Percentiles rank a stretch among this genome's conserved stretches.
Conservation (phyloP, 2,797 vertebrate species). For the Zalophus californianus region DNA sequence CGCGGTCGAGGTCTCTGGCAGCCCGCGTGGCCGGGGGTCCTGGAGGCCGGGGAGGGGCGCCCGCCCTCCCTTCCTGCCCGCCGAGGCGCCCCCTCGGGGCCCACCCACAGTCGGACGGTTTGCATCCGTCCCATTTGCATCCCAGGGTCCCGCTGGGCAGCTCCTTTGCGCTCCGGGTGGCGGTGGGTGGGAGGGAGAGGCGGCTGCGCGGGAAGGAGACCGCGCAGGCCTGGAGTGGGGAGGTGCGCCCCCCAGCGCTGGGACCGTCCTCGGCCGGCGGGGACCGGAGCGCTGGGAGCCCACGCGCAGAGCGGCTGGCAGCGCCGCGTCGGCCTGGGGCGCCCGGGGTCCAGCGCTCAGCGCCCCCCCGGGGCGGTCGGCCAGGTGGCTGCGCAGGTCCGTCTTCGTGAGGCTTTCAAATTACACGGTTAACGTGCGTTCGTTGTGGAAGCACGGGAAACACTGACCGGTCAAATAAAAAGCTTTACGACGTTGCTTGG, state of each 20-base stretch:
- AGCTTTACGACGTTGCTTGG: not conserved
- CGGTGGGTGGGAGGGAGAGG: not conserved
- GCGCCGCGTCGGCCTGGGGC: too few relatives aligned
- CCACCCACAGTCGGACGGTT: not conserved
- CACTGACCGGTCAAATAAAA: not conserved
- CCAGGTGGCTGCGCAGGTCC: rapidly evolving
- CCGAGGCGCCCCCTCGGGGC: not conserved
- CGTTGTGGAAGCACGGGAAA: not conserved
- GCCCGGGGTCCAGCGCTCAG: too few relatives aligned
- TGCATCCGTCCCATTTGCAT: not conserved
- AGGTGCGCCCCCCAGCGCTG: too few relatives aligned
- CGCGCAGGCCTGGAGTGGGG: not conserved
- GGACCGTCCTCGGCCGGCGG: rapidly evolving
- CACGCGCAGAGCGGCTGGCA: not conserved
- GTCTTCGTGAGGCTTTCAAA: too few relatives aligned
- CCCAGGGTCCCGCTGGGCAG: too few relatives aligned
- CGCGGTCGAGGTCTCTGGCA: not conserved
- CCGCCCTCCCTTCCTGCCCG: too few relatives aligned
- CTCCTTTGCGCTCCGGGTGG: not conserved
- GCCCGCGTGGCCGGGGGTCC: not conserved
- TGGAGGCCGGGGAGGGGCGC: not conserved
- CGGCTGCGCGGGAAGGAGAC: rapidly evolving
- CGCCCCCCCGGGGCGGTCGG: not conserved
- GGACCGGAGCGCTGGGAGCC: not conserved
- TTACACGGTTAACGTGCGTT: not conserved